Evolutionary conservation across 2,888 invertebrate genomes (phyloP).

Genomic region (Mechanitis messenoides): DNA sequence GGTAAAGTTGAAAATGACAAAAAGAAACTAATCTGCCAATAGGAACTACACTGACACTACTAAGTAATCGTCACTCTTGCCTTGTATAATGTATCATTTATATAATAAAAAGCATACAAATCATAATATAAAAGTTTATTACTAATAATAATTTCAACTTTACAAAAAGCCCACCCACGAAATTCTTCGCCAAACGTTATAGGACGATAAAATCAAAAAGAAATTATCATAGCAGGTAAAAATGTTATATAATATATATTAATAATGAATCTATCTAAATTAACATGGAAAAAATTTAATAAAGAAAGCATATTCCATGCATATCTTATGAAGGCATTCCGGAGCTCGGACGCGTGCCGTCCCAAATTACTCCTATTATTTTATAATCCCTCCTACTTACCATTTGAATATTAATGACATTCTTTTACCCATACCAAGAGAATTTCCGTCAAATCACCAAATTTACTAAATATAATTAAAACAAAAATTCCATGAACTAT

Average conservation of each 20-base stretch:
- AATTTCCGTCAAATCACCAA: constrained; percentile 58
- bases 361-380: constrained; percentile 76
- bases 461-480: constrained; percentile 40
- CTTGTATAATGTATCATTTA: no score
- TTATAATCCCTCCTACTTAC: constrained; percentile 75
- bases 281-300: constrained; percentile 65
- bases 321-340: constrained; percentile 71
- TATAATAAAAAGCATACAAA: no score
- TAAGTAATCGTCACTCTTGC: no score
- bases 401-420: constrained; percentile 76
- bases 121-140: no score
- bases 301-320: constrained; percentile 71
- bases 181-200: no score
- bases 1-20: no score
- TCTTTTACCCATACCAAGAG: constrained; percentile 63
- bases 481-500: neutral
- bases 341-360: constrained; percentile 54
- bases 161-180: no score
- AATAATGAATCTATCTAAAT: constrained; percentile 25
- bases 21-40: no score
- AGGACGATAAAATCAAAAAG: no score
- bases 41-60: no score
- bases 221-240: no score
- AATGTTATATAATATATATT: constrained; percentile 8
- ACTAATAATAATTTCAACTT: no score